Percentiles rank a stretch among this genome's conserved stretches.
Evolutionary conservation across 2,888 invertebrate genomes (phyloP).

Genomic region (Tethea ocularis): DNA sequence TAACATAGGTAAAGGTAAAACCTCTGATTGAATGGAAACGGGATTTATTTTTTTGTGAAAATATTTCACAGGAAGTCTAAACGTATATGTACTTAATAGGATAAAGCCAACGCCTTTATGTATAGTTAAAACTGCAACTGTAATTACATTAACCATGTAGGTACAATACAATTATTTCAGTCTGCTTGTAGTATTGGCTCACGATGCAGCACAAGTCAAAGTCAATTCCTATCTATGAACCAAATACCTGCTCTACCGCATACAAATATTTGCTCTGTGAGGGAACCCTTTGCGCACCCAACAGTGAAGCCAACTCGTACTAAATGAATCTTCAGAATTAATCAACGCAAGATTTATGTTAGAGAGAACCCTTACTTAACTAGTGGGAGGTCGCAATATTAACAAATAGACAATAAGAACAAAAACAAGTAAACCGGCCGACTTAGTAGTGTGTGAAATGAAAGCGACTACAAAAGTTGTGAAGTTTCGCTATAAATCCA

Average conservation of each 20-base stretch:
- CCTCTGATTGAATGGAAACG: not conserved
- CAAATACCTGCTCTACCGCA: not conserved
- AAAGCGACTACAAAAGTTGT: constrained; percentile 74
- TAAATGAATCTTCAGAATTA: not conserved
- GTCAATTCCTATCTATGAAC: constrained; percentile 1
- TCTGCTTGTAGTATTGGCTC: not conserved
- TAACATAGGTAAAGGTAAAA: constrained; percentile 1
- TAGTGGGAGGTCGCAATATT: constrained; percentile 10
- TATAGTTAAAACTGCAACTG: not conserved
- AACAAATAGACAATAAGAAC: constrained; percentile 44
- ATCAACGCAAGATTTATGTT: constrained; percentile 4
- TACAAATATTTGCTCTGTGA: constrained; percentile 1
- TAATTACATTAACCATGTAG: not conserved
- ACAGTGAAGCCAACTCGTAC: not conserved
- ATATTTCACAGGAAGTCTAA: not conserved
- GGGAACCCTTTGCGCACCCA: not conserved
- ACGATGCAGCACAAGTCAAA: not conserved
- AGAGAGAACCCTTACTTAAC: not conserved
- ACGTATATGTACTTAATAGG: not conserved
- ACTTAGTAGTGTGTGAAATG: constrained; percentile 70
- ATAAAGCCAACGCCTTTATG: not conserved
- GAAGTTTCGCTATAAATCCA: constrained; percentile 73
- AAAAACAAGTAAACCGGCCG: constrained; percentile 53
- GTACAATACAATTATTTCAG: not conserved
- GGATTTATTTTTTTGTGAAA: not conserved